Conservation (phyloP, 2,888 invertebrate species). For the Polydrusus cervinus region DNA sequence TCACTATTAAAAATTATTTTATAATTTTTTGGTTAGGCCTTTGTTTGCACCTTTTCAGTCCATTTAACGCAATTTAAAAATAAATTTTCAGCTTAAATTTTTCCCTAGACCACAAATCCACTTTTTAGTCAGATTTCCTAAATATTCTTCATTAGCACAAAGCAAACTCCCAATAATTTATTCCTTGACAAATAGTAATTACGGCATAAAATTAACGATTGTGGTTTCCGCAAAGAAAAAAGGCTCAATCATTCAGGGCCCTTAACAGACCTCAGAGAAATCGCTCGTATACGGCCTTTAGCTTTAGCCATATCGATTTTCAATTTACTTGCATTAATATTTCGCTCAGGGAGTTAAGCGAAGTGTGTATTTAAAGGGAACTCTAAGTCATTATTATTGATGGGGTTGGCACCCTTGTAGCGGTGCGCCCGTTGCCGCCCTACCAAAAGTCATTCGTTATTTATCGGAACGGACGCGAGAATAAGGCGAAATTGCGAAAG, state of each 20-base stretch:
- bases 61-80: conserved; percentile 11
- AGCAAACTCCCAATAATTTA: conserved; percentile 35
- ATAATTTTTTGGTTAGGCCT: not conserved
- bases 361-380: conserved; percentile 69
- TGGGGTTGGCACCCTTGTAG: conserved; percentile 67
- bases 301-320: conserved; percentile 66
- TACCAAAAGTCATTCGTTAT: conserved; percentile 65
- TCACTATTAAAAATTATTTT: not conserved
- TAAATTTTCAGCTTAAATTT: conserved; percentile 8
- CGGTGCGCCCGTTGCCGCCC: conserved; percentile 51
- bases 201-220: conserved; percentile 51
- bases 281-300: conserved; percentile 39
- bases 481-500: conserved; percentile 46
- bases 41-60: not conserved
- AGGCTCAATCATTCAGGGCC: conserved; percentile 40
- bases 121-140: conserved; percentile 16
- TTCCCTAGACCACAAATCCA: conserved; percentile 14
- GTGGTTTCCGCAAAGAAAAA: conserved; percentile 45
- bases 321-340: conserved; percentile 70
- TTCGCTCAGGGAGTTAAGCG: conserved; percentile 68
- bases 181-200: conserved; percentile 50
- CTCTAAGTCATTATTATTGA: conserved; percentile 69
- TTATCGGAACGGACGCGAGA: conserved; percentile 57
- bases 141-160: conserved; percentile 25
- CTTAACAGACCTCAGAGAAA: conserved; percentile 48